Evolutionary conservation across 1,140 invertebrate genomes (phyloP).

Genomic region (Hermetia illucens): DNA sequence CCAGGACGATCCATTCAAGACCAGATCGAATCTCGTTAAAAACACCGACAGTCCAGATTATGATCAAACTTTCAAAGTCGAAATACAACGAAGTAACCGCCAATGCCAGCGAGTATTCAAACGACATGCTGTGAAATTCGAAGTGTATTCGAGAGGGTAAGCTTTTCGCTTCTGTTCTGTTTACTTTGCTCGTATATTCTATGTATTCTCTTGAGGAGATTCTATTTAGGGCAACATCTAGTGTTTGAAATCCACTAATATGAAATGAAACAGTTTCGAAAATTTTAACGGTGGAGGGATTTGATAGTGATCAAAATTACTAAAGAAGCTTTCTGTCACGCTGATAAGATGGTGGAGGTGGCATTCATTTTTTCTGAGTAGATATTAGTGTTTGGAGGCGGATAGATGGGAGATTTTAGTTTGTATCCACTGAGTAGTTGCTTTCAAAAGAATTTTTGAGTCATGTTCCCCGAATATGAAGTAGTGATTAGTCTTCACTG

Average conservation of each 20-base stretch:
- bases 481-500: no score
- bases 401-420: no score
- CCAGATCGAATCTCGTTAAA: constrained; percentile 63
- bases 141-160: constrained; percentile 89
- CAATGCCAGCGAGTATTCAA: constrained; percentile 76
- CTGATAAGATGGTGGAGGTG: no score
- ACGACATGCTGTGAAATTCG: constrained; percentile 74
- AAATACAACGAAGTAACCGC: constrained; percentile 64
- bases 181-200: neutral
- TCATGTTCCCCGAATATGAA: no score
- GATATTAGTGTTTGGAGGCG: no score
- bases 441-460: no score
- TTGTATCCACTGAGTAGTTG: no score
- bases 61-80: constrained; percentile 58
- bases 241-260: neutral
- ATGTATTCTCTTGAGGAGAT: neutral
- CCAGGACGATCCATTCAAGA: constrained; percentile 62
- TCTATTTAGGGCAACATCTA: neutral
- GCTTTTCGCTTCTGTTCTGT: constrained; percentile 14
- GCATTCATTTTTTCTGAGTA: no score
- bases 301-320: no score
- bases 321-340: no score
- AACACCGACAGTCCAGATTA: constrained; percentile 84
- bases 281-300: no score
- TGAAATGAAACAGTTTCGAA: neutral